A percentile compares a stretch with the other conserved stretches of the same genome.
These are phyloP conservation scores for Tyrannus savana DNA, from an alignment of 2,113 vertebrate genomes.

Conservation along the genomic window DNA sequence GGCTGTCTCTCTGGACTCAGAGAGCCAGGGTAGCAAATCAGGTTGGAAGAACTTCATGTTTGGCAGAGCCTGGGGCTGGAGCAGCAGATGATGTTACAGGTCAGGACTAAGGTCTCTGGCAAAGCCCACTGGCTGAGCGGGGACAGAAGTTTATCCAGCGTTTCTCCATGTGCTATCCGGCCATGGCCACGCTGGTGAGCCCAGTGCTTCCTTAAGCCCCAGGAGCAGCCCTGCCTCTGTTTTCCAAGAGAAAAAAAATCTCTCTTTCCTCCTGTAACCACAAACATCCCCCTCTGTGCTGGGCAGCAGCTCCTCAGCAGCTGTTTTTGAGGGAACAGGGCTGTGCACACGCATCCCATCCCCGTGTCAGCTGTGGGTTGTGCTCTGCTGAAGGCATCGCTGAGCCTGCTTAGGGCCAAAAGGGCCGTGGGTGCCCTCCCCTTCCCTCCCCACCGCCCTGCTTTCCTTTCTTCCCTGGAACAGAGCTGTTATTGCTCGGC, in stretches of 20 bases:
- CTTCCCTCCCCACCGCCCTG: background rate
- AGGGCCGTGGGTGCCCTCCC: background rate
- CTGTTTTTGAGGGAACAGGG: background rate
- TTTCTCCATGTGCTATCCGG: background rate
- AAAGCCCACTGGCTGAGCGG: background rate
- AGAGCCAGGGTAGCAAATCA: background rate
- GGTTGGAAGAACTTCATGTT: background rate
- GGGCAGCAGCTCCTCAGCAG: background rate
- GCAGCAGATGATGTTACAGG: background rate
- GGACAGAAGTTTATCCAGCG: background rate
- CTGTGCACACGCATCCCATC: background rate
- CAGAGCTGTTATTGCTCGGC: background rate
- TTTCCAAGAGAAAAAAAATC: background rate
- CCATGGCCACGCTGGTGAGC: background rate
- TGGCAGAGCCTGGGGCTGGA: background rate
- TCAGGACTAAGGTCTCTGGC: background rate
- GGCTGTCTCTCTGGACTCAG: background rate
- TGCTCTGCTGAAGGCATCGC: background rate
- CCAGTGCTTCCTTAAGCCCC: background rate
- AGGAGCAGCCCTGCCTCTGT: background rate
- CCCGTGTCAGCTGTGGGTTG: background rate
- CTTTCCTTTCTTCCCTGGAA: background rate
- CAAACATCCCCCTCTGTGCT: background rate
- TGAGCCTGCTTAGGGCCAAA: background rate
- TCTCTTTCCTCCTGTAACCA: background rate